Percentiles rank a stretch among this genome's conserved stretches.
phyloP scores from a whole-genome alignment of 2,888 invertebrate genomes.

The Andrena hattorfiana region DNA sequence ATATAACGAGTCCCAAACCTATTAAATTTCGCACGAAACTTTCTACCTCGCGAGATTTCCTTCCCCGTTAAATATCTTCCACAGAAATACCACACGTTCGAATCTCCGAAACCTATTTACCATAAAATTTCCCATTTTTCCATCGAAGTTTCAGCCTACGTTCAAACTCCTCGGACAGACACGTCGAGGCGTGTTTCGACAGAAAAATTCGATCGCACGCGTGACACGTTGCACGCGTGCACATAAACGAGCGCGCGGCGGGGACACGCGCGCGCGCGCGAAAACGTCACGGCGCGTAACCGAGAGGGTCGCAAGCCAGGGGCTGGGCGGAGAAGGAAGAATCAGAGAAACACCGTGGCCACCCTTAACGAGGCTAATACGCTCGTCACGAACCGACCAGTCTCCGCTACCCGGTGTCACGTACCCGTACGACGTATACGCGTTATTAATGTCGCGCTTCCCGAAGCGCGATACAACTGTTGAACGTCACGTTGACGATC shows the following conservation, averaged over 20 bases:
- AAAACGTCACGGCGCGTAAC: constrained; percentile 53
- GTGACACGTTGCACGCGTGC: constrained; percentile 36
- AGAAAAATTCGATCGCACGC: constrained; percentile 36
- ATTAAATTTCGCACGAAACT: not conserved
- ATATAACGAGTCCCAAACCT: not conserved
- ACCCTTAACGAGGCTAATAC: constrained; percentile 80
- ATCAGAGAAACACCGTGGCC: constrained; percentile 60
- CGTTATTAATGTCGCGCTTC: constrained; percentile 78
- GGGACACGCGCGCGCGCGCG: not conserved
- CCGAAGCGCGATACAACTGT: constrained; percentile 79
- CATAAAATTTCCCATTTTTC: too few relatives aligned
- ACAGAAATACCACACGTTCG: too few relatives aligned
- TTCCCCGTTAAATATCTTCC: too few relatives aligned
- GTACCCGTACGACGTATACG: constrained; percentile 61
- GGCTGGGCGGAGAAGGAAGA: constrained; percentile 45
- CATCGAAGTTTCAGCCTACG: too few relatives aligned
- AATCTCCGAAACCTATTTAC: too few relatives aligned
- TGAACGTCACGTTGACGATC: constrained; percentile 81
- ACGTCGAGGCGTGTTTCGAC: not conserved
- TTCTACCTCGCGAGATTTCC: not conserved
- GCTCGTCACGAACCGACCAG: constrained; percentile 68
- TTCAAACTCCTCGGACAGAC: not conserved
- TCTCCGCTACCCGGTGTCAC: constrained; percentile 61
- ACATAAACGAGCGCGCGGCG: constrained; percentile 21
- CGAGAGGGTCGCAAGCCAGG: constrained; percentile 19